Conservation (phyloP, 2,113 vertebrate species). For the Psittacus erithacus region DNA sequence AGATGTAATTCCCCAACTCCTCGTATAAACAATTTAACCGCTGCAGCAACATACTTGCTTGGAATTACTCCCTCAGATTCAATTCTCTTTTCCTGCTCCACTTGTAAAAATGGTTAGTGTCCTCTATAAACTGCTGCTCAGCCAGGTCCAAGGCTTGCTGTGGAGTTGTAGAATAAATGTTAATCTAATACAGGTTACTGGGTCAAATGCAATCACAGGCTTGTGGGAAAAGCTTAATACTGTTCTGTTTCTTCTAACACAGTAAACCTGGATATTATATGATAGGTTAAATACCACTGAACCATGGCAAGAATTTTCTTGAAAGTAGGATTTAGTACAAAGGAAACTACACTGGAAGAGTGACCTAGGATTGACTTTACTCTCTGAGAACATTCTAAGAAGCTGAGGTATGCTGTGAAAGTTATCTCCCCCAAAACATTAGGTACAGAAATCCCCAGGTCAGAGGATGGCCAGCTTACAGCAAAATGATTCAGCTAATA, state of each 20-base stretch:
- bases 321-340: conserved; percentile 84
- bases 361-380: conserved; percentile 82
- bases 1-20: conserved; percentile 82
- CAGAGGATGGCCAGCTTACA: conserved; percentile 24
- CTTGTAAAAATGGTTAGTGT: conserved; percentile 86
- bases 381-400: conserved; percentile 73
- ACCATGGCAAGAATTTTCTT: conserved; percentile 85
- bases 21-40: conserved; percentile 83
- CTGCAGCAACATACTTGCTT: conserved; percentile 81
- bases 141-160: conserved; percentile 80
- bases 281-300: conserved; percentile 87
- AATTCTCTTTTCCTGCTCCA: conserved; percentile 85
- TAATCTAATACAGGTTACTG: conserved; percentile 89
- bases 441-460: conserved; percentile 60
- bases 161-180: conserved; percentile 87
- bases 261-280: conserved; percentile 87
- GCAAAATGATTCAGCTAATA: conserved; percentile 62
- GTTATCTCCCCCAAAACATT: conserved; percentile 65
- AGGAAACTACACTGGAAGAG: conserved; percentile 79
- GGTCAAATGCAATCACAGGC: conserved; percentile 87
- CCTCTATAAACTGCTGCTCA: conserved; percentile 82
- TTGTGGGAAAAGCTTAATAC: conserved; percentile 88
- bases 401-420: conserved; percentile 64
- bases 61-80: conserved; percentile 85
- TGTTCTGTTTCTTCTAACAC: conserved; percentile 86